Percentiles rank a stretch among this genome's conserved stretches.
Conservation (phyloP, 92 coral and sea anemone genomes). For the Blastomussa wellsi region DNA sequence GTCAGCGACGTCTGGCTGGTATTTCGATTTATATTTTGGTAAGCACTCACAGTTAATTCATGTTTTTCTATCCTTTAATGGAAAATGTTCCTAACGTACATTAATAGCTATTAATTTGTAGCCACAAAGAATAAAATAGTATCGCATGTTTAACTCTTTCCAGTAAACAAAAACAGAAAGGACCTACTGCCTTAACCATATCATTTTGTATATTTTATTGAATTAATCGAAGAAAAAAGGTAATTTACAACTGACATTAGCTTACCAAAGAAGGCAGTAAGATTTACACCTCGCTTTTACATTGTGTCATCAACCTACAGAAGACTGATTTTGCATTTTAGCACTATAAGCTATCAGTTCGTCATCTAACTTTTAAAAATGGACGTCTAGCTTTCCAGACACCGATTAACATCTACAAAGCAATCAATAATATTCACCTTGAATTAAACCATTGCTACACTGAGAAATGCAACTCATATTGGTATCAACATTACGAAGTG, state of each 20-base stretch:
- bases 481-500: background rate
- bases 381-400: background rate
- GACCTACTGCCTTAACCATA: no score
- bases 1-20: background rate
- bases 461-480: background rate
- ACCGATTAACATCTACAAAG: no score
- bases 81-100: background rate
- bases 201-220: background rate
- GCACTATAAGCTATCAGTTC: background rate
- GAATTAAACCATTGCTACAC: background rate
- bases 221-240: background rate
- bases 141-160: background rate
- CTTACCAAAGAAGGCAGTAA: background rate
- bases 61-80: background rate
- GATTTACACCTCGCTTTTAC: background rate
- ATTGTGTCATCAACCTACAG: background rate
- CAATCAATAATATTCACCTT: background rate
- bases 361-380: background rate
- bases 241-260: background rate
- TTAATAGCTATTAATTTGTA: background rate
- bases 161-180: background rate
- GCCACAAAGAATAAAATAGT: background rate
- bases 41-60: background rate
- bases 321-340: no score
- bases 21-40: no score